phyloP scores from a whole-genome alignment of 2,888 invertebrate species.

The Cerastoderma edule region DNA sequence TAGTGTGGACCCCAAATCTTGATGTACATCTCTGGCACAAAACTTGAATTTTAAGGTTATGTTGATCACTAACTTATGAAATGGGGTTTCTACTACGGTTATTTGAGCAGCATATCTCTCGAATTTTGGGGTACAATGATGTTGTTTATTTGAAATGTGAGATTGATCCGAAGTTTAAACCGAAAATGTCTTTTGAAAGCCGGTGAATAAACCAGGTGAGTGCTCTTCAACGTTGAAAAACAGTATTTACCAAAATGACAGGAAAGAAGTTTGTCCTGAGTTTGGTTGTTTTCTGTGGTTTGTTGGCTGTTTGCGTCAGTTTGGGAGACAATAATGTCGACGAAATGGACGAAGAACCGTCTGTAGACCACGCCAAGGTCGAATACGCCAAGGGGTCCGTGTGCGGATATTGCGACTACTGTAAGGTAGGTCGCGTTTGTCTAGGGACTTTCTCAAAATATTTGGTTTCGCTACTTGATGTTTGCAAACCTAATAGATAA shows the following conservation, averaged over 20 bases:
- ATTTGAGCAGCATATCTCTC: too few species aligned
- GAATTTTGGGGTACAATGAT: too few species aligned
- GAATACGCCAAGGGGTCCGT: conserved; percentile 82
- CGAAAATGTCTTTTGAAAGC: conserved; percentile 1
- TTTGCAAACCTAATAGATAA: too few species aligned
- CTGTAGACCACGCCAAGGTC: conserved; percentile 70
- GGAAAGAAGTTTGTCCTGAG: neutral
- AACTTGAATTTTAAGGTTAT: too few species aligned
- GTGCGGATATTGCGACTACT: conserved; percentile 81
- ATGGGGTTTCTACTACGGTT: too few species aligned
- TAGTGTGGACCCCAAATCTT: too few species aligned
- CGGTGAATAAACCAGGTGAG: neutral
- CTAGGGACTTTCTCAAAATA: conserved; percentile 10
- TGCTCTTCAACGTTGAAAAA: neutral
- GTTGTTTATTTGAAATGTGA: too few species aligned
- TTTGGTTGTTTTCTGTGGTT: conserved; percentile 20
- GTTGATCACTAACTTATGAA: too few species aligned
- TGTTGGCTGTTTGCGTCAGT: neutral
- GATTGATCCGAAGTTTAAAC: too few species aligned
- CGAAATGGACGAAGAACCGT: conserved; percentile 41
- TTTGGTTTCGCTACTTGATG: too few species aligned
- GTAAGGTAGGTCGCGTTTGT: conserved; percentile 72
- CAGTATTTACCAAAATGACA: neutral
- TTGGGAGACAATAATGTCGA: conserved; percentile 15
- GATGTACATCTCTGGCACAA: too few species aligned